Percentiles rank a stretch among this genome's conserved stretches.
phyloP scores from a whole-genome alignment of 2,113 vertebrate genomes.

The Alligator mississippiensis region DNA sequence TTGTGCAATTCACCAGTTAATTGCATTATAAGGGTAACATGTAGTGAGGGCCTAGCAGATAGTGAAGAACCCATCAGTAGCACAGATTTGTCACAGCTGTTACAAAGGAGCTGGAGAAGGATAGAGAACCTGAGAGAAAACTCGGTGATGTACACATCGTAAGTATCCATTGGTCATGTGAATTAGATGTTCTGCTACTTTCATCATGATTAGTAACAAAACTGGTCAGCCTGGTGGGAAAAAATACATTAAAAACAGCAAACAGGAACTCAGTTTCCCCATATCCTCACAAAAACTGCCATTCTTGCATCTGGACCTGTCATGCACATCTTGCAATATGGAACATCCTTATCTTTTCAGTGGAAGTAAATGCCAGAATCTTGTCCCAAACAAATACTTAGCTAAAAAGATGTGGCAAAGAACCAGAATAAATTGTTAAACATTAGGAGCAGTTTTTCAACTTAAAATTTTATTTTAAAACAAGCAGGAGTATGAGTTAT shows the following conservation, averaged over 20 bases:
- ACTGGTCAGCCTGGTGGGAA: background rate
- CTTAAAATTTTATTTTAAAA: background rate
- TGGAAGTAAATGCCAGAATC: background rate
- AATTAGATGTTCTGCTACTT: background rate
- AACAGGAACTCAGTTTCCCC: background rate
- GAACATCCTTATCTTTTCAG: background rate
- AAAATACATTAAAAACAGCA: background rate
- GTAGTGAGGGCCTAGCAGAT: too few species aligned
- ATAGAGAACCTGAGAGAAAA: too few species aligned
- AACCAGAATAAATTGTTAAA: background rate
- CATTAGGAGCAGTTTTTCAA: background rate
- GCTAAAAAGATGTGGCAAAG: background rate
- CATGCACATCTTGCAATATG: background rate
- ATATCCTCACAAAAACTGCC: too few species aligned
- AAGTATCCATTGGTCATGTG: background rate
- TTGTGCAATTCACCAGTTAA: too few species aligned
- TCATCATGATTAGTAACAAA: background rate
- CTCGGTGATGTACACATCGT: too few species aligned
- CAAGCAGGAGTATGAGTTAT: fast-evolving
- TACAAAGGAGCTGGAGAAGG: too few species aligned
- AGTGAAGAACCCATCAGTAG: too few species aligned
- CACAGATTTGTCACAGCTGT: too few species aligned
- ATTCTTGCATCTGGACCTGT: background rate
- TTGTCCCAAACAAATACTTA: background rate
- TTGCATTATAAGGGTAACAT: too few species aligned